phyloP scores from a whole-genome alignment of 2,113 vertebrate genomes.

The Syrmaticus mikado region DNA sequence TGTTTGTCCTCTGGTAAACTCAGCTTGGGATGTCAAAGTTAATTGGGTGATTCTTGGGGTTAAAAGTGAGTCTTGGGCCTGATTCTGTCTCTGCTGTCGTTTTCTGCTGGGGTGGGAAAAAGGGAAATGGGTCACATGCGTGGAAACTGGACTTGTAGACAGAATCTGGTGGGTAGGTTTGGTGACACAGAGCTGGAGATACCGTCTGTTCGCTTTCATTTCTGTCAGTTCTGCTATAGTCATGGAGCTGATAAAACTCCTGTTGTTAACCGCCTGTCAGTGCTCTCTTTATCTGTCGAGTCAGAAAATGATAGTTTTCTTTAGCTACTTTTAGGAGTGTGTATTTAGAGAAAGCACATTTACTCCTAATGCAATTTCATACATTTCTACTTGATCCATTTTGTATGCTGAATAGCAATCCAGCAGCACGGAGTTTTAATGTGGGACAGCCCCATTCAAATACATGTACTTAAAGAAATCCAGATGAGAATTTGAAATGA shows the following conservation, averaged over 20 bases:
- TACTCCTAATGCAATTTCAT: not conserved
- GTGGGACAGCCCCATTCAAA: not conserved
- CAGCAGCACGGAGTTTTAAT: not conserved
- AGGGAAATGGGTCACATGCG: not conserved
- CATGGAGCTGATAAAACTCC: not conserved
- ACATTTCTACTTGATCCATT: not conserved
- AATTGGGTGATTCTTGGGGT: not conserved
- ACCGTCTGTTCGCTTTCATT: not conserved
- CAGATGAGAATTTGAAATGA: not conserved
- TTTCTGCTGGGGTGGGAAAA: not conserved
- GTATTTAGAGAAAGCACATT: not conserved
- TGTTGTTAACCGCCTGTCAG: not conserved
- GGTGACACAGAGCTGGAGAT: not conserved
- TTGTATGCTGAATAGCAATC: not conserved
- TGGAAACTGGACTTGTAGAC: constrained; percentile 9
- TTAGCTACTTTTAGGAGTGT: not conserved
- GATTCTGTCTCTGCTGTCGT: not conserved
- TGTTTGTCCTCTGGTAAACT: not conserved
- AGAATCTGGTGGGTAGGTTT: not conserved
- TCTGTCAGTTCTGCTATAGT: not conserved
- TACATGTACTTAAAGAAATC: not conserved
- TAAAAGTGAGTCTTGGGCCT: not conserved
- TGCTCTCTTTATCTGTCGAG: not conserved
- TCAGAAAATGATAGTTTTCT: not conserved
- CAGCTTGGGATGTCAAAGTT: not conserved